Evolutionary conservation across 1,140 invertebrate genomes (phyloP).

Genomic region (Odontomachus brunneus): DNA sequence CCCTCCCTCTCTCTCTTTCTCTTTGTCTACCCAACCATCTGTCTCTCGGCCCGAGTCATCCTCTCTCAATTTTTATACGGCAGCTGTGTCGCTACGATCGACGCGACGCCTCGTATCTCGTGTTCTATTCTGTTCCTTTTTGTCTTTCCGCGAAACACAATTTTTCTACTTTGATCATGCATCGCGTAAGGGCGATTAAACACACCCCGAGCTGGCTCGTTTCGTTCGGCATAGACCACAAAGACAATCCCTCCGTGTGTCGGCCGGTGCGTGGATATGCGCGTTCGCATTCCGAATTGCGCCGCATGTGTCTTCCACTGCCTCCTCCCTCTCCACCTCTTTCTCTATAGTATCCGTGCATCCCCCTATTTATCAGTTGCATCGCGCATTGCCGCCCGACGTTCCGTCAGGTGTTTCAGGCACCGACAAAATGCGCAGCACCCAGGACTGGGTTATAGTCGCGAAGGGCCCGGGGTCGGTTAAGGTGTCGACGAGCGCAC

Average conservation of each 20-base stretch:
- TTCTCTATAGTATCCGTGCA: too few species aligned
- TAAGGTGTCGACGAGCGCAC: too few species aligned
- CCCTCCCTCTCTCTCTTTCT: too few species aligned
- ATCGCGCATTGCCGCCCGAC: conserved; percentile 35
- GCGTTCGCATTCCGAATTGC: background rate
- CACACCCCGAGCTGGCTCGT: background rate
- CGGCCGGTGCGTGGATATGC: background rate
- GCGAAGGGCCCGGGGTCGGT: too few species aligned
- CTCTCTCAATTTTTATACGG: too few species aligned
- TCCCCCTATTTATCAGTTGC: conserved; percentile 22
- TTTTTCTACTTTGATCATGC: background rate
- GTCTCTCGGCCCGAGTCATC: too few species aligned
- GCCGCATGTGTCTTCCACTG: background rate
- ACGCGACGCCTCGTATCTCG: too few species aligned
- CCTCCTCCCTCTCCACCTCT: conserved; percentile 19
- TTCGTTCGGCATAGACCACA: background rate
- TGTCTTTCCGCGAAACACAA: background rate
- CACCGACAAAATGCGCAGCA: background rate
- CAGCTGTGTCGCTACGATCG: too few species aligned
- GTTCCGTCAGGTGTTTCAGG: conserved; percentile 60
- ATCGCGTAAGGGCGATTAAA: background rate
- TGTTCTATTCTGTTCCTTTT: too few species aligned
- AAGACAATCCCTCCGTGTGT: background rate
- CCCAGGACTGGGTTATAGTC: too few species aligned
- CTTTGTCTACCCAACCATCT: too few species aligned